Base-by-base conservation (phyloP, 2,888 invertebrate genomes). In the Neocrepidodera transversa region DNA sequence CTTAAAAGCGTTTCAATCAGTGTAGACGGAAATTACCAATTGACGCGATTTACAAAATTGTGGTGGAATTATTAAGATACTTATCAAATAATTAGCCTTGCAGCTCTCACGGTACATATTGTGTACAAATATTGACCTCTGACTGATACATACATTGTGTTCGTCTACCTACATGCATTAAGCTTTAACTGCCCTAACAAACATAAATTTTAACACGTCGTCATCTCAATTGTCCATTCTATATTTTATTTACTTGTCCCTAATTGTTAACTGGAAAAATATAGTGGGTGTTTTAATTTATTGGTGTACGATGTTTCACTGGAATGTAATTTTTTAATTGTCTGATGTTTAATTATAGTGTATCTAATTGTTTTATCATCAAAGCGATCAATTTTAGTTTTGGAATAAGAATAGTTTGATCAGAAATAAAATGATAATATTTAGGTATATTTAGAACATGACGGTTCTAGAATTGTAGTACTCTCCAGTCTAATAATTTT, bases 121-220 rank as follows among this genome's bases (percentile, higher is more conserved):
- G 74, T 74, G 70, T 75, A 75, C 71, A 76, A 76, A 76, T 76
- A 76, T 76, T 75, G 75, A 76, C 76, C 76, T 75, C 74, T 73
- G 73, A 74, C 73, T 69, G 72, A 70, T 72, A 70, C 64, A 71
- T 70, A 71, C 71, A 58, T 60, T 58, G 63, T 67, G 62, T 60
- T 54, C 58, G 50, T 68, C 73, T 73, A 73, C 74, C 74, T 74
- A 74, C 74, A 67, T 69, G 64, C 70, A 73, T 73, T 72, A 71
- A 63, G 38, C 42, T 42, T 51, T 56, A 60, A 60, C 58, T 58
- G 58, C 58, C 32, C 52, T 53, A 58, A 58, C 52, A 52, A 58
- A 60, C 58, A 57, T 32, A 62, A 49, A 56, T 56, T 53, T 18
- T 50, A 51, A 38, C 54, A 50, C 50, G 30, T 14, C 40, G 52